Evolutionary conservation across 2,113 vertebrate species (phyloP), one percentile per base, ranked within the genome.

Genomic region (Platysteira castanea): DNA sequence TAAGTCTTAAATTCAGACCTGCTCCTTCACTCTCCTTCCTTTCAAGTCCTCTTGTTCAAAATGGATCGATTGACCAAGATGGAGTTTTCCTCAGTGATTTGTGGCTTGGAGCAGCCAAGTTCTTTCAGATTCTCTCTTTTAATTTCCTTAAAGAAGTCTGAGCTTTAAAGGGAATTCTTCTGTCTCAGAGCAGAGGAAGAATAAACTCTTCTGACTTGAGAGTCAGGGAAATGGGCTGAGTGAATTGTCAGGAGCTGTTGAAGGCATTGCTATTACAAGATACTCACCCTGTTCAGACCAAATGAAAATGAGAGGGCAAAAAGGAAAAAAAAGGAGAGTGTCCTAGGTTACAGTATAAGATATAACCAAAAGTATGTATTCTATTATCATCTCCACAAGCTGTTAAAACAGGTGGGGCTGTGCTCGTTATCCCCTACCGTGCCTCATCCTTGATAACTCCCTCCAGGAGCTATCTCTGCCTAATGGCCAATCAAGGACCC

Each of bases 1-100:
- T 15, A 41, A 60, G 33, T 44, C 71, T 74, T 84, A 42, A 50
- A 84, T 89, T 83, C 86, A 81, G 73, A 74, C 35, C 30, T 81
- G 75, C 31, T 23, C 39, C 27, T 93, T 80, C 46, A 37, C 9
- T 28, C 57, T 89, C 35, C 35, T 80, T 83, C 47, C 68, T 88
- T 96, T 89, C 52, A 89, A 56, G 89, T 82, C 79, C 52, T 74
- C 44, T 82, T 90, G 42, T 78, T 74, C 52, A 78, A 93, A 73
- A 84, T 41, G 57, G 68, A 93, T 93, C 3, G 1, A 67, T 90
- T 86, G 84, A 50, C 71, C 60, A 80, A 78, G 86, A 54, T 4
- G 5, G 56, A 92, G 68, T 81, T 93, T 90, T 84, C 73, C 77
- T 78, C 69, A 81, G 89, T 90, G 69, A 86, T 81, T 82, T 91